These are phyloP conservation scores for Xylophagus ater DNA, from an alignment of 2,888 invertebrate genomes.

Conservation along the genomic window DNA sequence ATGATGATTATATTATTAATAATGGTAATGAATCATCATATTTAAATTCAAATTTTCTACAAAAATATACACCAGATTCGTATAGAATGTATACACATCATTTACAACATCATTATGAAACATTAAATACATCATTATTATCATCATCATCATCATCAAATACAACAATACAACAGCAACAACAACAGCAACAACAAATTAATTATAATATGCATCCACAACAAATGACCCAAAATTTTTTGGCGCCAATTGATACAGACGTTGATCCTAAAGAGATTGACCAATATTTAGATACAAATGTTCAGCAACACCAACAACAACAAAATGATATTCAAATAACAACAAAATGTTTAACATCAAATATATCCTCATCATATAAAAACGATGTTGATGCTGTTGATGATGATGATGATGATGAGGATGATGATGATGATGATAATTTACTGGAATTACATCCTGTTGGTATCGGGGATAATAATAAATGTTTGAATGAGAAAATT, in stretches of 20 bases:
- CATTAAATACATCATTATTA: conserved; percentile 1
- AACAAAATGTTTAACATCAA: too few species aligned
- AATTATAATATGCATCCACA: conserved; percentile 23
- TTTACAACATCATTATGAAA: conserved; percentile 4
- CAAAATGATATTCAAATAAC: too few species aligned
- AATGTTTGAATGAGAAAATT: too few species aligned
- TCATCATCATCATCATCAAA: conserved; percentile 14
- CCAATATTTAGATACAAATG: conserved; percentile 38
- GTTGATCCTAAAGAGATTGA: conserved; percentile 39
- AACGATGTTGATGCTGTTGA: too few species aligned
- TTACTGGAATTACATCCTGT: too few species aligned
- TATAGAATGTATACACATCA: conserved; percentile 10
- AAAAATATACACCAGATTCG: conserved; percentile 9
- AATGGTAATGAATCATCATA: too few species aligned
- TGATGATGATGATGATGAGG: too few species aligned
- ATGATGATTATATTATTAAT: conserved; percentile 6
- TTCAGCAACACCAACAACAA: too few species aligned
- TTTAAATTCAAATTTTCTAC: too few species aligned
- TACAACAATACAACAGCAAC: conserved; percentile 22
- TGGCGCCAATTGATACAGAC: conserved; percentile 22
- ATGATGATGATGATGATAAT: too few species aligned
- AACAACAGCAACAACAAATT: conserved; percentile 35
- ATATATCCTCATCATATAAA: too few species aligned
- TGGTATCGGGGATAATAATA: too few species aligned
- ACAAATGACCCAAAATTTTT: conserved; percentile 12